Evolutionary conservation across 2,113 vertebrate genomes (phyloP), one percentile per base, ranked within the genome.

Genomic region (Leucoraja erinaceus): DNA sequence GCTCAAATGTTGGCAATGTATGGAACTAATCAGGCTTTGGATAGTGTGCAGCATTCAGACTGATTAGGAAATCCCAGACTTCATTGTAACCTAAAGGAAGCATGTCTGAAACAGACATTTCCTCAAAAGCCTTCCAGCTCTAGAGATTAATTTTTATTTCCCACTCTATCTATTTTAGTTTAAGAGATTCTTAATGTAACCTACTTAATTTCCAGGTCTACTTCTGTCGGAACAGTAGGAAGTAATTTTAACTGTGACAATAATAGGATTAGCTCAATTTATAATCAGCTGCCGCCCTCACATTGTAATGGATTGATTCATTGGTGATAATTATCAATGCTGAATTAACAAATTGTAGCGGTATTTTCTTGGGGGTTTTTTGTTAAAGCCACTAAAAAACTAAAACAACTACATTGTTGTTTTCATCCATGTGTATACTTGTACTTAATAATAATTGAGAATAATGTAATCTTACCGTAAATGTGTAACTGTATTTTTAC

Each of bases 61-160:
- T 91, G 90, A 74, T 91, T 91, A 91, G 90, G 66, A 68, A 74
- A 91, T 91, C 90, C 68, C 33, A 91, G 90, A 72, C 90, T 72
- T 91, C 90, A 91, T 54, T 91, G 90, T 91, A 91, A 72, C 68
- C 90, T 91, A 74, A 72, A 47, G 90, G 90, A 91, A 91, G 38
- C 68, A 91, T 22, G 68, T 91, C 90, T 91, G 90, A 91, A 91
- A 54, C 20, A 91, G 68, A 72, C 33, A 72, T 91, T 91, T 91
- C 38, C 90, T 91, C 54, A 72, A 72, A 90, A 91, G 70, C 20
- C 90, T 91, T 72, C 68, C 90, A 91, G 68, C 66, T 11, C 83
- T 25, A n/a, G 68, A 91, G 68, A 68, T 74, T 91, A 22, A 72
- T 72, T 72, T 79, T 72, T 72, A 91, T 91, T 91, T 91, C 54